A percentile compares a stretch with the other conserved stretches of the same genome.
phyloP scores from a whole-genome alignment of 2,113 vertebrate genomes.

The Aegithalos caudatus region DNA sequence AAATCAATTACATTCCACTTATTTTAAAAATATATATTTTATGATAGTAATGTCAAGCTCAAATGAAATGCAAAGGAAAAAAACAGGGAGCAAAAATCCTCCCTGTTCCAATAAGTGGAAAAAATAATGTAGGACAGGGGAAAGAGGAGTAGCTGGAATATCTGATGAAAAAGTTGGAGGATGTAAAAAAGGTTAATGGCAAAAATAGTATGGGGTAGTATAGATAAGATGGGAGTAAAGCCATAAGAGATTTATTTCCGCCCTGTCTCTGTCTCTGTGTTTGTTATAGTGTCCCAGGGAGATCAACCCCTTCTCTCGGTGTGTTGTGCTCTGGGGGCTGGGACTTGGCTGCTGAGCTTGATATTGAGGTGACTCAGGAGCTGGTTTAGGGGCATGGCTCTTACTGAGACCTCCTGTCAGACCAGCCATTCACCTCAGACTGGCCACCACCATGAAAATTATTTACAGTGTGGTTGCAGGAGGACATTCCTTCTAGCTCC shows the following conservation, averaged over 20 bases:
- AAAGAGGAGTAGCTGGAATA: not conserved
- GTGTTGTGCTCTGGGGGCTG: not conserved
- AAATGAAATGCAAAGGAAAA: not conserved
- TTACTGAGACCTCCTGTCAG: not conserved
- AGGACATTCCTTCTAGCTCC: slow-evolving; percentile 24
- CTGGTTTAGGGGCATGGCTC: not conserved
- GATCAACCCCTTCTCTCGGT: fast-evolving
- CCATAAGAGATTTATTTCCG: not conserved
- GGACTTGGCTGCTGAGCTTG: not conserved
- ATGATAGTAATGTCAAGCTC: not conserved
- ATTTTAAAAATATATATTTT: not conserved
- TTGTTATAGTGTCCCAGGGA: not conserved
- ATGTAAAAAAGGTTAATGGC: not conserved
- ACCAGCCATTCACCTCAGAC: not conserved
- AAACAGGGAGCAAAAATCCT: not conserved
- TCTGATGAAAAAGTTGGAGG: not conserved
- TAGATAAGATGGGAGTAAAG: not conserved
- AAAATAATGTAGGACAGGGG: not conserved
- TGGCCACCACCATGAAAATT: not conserved
- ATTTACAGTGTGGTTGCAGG: slow-evolving; percentile 39
- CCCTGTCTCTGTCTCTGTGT: not conserved
- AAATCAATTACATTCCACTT: not conserved
- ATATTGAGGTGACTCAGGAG: not conserved
- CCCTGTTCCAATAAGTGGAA: not conserved
- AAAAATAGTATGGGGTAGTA: not conserved